A percentile compares a stretch with the other conserved stretches of the same genome.
phyloP scores from a whole-genome alignment of 2,888 invertebrate genomes.

The Gymnosoma rotundatum region DNA sequence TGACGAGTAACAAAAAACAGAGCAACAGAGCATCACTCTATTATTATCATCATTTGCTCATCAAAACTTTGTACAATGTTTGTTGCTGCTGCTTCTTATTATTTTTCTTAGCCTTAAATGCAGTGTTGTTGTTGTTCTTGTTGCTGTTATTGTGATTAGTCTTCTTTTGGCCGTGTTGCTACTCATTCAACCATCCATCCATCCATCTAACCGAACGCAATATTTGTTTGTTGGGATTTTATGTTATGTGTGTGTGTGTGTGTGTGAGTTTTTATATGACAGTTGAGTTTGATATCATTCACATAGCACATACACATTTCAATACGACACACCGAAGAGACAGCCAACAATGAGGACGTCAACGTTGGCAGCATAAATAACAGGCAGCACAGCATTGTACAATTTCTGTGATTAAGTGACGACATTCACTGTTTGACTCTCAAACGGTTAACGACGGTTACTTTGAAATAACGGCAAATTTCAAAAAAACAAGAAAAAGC shows the following conservation, averaged over 20 bases:
- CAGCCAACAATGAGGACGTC: slow-evolving; percentile 64
- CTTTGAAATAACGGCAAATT: slow-evolving; percentile 62
- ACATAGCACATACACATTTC: slow-evolving; percentile 60
- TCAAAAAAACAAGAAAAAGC: slow-evolving; percentile 49
- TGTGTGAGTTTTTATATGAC: slow-evolving; percentile 56
- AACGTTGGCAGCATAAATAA: slow-evolving; percentile 54
- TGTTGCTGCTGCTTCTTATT: slow-evolving; percentile 40
- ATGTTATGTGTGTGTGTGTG: slow-evolving; percentile 37
- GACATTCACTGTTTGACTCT: slow-evolving; percentile 81
- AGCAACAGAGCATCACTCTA: slow-evolving; percentile 46
- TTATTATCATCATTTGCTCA: slow-evolving; percentile 53
- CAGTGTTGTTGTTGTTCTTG: slow-evolving; percentile 29
- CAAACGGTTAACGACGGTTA: slow-evolving; percentile 80
- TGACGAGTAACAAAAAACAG: slow-evolving; percentile 56
- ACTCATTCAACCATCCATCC: slow-evolving; percentile 39
- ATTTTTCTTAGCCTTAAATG: slow-evolving; percentile 23
- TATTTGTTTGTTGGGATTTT: slow-evolving; percentile 31
- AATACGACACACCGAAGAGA: slow-evolving; percentile 57
- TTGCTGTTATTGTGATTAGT: slow-evolving; percentile 40
- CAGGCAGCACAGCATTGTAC: slow-evolving; percentile 69
- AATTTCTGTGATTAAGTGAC: slow-evolving; percentile 72
- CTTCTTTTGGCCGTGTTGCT: slow-evolving; percentile 49
- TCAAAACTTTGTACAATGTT: slow-evolving; percentile 38
- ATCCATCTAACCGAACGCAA: slow-evolving; percentile 39
- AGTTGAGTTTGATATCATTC: slow-evolving; percentile 62